Base-by-base conservation (phyloP, 2,888 invertebrate genomes). In the Idaea dimidiata region DNA sequence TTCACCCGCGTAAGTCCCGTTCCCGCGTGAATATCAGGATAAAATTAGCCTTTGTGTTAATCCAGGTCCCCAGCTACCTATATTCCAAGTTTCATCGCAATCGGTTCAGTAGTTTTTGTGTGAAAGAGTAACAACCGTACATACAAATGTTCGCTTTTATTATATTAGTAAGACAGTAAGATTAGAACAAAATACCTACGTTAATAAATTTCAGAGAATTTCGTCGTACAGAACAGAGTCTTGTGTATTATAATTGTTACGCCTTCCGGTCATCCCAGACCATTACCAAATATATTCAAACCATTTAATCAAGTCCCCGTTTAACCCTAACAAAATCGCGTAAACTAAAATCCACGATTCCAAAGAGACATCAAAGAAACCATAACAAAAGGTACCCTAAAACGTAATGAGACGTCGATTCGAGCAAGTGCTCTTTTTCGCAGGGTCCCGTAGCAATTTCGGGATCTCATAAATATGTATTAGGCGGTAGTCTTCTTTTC, bases 381-480 rank as follows among this genome's bases (percentile, higher is more conserved):
- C 81, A 88, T 87, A 89, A 90, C 89, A 90, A 88, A 43, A 86
- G 86, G 86, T 83, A 81, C 89, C 84, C 88, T 86, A 89, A 89
- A 89, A 86, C 90, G 87, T 90, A 91, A 91, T 91, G 91, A 91
- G 90, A 88, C 84, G 80, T 82, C 83, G 77, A 85, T 78, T 76
- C 78, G 79, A 79, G 78, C 89, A 92, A 91, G 91, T 91, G 91
- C 89, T 86, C 78, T 84, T 76, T 86, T 89, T 91, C 91, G 87
- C 91, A 91, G 77, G 89, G 88, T 85, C 86, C 89, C 87, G 87
- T 85, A 89, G 82, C 89, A 91, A 90, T 91, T 91, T 89, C 79
- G 84, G 84, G 82, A 78, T 76, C 88, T 91, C 91, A 92, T 91
- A 91, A 90, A 92, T 92, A 91, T 91, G 90, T 91, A 91, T 91